Percentiles rank a stretch among this genome's conserved stretches.
phyloP scores from a whole-genome alignment of 2,113 vertebrate genomes.

The Hippocampus mohnikei region DNA sequence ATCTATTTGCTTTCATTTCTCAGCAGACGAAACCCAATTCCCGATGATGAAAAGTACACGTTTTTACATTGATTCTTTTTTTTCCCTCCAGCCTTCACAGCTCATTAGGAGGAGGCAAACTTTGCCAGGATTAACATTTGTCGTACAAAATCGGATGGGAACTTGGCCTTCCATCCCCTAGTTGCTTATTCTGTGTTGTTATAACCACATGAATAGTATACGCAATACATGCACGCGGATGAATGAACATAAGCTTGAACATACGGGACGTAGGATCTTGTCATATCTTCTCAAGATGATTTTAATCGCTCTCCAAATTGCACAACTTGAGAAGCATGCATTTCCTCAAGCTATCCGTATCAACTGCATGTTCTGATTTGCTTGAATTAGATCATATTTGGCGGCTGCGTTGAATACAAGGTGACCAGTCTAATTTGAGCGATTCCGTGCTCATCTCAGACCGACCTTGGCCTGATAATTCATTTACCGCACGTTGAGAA shows the following conservation, averaged over 20 bases:
- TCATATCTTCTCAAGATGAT: background rate
- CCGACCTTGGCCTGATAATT: slow-evolving; percentile 38
- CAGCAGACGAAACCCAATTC: background rate
- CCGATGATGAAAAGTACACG: background rate
- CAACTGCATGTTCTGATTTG: background rate
- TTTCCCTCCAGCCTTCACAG: background rate
- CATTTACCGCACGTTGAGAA: slow-evolving; percentile 21
- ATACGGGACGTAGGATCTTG: no score
- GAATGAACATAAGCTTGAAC: background rate
- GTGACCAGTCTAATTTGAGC: slow-evolving; percentile 23
- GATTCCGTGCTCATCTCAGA: slow-evolving; percentile 47
- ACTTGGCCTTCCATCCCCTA: background rate
- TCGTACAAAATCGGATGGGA: background rate
- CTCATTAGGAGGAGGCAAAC: background rate
- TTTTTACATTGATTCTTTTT: background rate
- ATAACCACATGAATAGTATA: background rate
- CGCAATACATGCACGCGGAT: no score
- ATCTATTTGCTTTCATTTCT: background rate
- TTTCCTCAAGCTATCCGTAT: background rate
- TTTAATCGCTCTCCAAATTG: background rate
- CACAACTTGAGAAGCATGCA: background rate
- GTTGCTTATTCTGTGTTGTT: no score
- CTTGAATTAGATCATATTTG: slow-evolving; percentile 39
- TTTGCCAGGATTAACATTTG: background rate
- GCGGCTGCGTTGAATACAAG: slow-evolving; percentile 2